Percentiles rank a stretch among this genome's conserved stretches.
phyloP scores from a whole-genome alignment of 2,888 invertebrate genomes.

The Cremastobaeus sp. region DNA sequence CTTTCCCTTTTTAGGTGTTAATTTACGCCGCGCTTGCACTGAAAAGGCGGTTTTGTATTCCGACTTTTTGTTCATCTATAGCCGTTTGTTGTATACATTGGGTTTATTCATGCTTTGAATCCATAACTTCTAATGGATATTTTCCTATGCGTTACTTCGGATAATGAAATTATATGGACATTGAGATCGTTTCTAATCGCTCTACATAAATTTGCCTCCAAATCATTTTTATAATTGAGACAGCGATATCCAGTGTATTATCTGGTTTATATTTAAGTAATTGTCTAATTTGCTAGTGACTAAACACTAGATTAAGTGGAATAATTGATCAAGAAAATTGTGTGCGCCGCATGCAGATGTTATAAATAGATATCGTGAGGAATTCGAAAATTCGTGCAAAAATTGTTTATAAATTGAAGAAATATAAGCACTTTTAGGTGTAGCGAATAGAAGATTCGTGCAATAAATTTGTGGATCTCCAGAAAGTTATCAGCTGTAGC shows the following conservation, averaged over 20 bases:
- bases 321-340: constrained; percentile 18
- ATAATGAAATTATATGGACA: no score
- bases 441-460: constrained; percentile 38
- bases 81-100: neutral
- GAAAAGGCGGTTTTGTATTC: no score
- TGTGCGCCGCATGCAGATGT: constrained; percentile 41
- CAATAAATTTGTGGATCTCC: constrained; percentile 18
- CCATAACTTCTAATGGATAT: neutral
- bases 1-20: neutral
- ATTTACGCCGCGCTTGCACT: neutral
- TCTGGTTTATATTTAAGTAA: neutral
- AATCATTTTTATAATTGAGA: neutral
- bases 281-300: constrained; percentile 29
- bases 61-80: neutral
- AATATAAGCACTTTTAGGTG: constrained; percentile 32
- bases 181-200: neutral
- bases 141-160: no score
- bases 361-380: constrained; percentile 36
- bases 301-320: constrained; percentile 26
- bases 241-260: neutral
- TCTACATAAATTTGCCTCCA: constrained; percentile 17
- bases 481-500: constrained; percentile 7
- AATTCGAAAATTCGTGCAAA: constrained; percentile 42
- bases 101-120: neutral
- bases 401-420: constrained; percentile 10